phyloP scores from a whole-genome alignment of 2,113 vertebrate genomes.

The Anthoscopus minutus region DNA sequence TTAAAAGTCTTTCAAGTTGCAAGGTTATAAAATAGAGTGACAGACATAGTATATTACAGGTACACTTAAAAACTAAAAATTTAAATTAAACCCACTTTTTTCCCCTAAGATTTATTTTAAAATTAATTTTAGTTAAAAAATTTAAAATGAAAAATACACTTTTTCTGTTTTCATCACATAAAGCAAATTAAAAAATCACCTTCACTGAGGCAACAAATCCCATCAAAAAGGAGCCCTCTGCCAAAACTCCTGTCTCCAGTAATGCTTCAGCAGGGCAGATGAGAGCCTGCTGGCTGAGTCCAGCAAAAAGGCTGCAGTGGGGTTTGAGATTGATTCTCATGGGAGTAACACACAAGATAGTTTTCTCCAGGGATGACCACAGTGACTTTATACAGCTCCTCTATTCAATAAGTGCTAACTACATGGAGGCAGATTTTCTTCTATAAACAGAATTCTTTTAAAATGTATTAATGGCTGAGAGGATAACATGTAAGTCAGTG shows the following conservation, averaged over 20 bases:
- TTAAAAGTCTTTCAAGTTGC: constrained; percentile 25
- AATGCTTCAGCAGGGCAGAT: background rate
- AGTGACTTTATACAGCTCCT: background rate
- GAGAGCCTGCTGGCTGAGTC: background rate
- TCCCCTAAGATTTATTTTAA: background rate
- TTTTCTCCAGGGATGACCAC: background rate
- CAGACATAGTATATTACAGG: constrained; percentile 8
- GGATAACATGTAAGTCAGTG: background rate
- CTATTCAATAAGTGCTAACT: background rate
- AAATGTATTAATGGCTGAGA: constrained; percentile 35
- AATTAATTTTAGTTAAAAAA: background rate
- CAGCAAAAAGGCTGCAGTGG: background rate
- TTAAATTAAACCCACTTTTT: background rate
- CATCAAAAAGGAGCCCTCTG: background rate
- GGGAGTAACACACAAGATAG: background rate
- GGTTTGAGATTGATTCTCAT: background rate
- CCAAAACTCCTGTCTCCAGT: background rate
- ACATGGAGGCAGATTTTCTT: background rate
- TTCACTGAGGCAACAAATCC: background rate
- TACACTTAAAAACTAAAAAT: background rate
- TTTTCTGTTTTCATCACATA: background rate
- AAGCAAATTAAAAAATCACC: background rate
- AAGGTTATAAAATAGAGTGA: constrained; percentile 36
- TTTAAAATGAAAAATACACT: background rate
- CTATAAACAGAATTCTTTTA: constrained; percentile 11